Evolutionary conservation across 2,888 invertebrate species (phyloP).

Genomic region (Steinernema hermaphroditum): DNA sequence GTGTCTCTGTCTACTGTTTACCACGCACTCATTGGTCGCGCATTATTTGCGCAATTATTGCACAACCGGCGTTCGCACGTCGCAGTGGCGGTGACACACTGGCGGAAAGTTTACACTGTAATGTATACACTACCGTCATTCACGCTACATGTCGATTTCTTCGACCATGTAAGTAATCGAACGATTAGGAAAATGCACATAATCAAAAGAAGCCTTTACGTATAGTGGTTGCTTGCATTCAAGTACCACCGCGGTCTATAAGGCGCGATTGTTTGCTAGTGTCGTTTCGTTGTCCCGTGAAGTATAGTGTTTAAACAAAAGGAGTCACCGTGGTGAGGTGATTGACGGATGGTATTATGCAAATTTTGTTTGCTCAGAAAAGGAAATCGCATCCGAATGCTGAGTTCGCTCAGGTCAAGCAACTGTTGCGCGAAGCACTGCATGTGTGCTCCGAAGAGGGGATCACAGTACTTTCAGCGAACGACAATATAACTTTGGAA

Average conservation of each 20-base stretch:
- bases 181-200: background rate
- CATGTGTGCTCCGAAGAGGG: too few species aligned
- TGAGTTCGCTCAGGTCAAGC: constrained; percentile 15
- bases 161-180: too few species aligned
- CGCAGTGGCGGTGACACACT: constrained; percentile 13
- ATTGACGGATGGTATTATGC: constrained; percentile 20
- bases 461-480: too few species aligned
- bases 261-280: background rate
- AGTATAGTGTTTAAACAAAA: constrained; percentile 1
- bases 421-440: background rate
- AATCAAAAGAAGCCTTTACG: too few species aligned
- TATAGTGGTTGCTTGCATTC: too few species aligned
- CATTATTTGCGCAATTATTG: constrained; percentile 2
- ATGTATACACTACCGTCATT: constrained; percentile 5
- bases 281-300: constrained; percentile 3
- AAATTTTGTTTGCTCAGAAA: constrained; percentile 4
- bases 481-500: too few species aligned
- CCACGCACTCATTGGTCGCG: background rate
- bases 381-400: constrained; percentile 18
- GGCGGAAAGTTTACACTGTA: constrained; percentile 15
- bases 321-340: background rate
- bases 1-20: background rate
- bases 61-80: background rate
- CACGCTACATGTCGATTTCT: background rate
- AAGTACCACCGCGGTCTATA: too few species aligned